A percentile compares a stretch with the other conserved stretches of the same genome.
phyloP scores from a whole-genome alignment of 1,140 invertebrate genomes.

The Sitobion miscanthi region DNA sequence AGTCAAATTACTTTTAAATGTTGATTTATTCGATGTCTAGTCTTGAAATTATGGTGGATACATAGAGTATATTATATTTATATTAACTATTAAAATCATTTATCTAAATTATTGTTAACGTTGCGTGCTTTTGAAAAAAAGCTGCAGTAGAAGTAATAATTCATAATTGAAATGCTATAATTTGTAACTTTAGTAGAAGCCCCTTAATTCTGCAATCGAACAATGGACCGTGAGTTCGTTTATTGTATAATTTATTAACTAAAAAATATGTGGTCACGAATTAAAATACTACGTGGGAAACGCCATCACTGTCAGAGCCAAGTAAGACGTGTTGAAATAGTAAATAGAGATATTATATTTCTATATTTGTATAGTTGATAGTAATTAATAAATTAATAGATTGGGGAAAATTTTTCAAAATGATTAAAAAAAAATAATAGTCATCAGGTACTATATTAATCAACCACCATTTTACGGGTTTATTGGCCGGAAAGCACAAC shows the following conservation, averaged over 20 bases:
- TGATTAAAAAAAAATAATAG: not conserved
- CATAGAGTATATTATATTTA: not conserved
- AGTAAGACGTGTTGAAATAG: not conserved
- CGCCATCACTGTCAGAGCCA: not conserved
- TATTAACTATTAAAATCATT: not conserved
- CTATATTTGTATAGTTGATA: too few relatives aligned
- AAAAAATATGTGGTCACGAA: not conserved
- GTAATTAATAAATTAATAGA: not conserved
- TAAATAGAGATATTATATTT: not conserved
- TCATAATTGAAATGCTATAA: not conserved
- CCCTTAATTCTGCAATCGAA: not conserved
- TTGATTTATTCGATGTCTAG: not conserved
- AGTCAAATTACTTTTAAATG: not conserved
- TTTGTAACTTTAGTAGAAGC: not conserved
- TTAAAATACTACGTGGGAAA: not conserved
- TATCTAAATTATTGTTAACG: not conserved
- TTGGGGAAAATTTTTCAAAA: not conserved
- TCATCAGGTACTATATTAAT: not conserved
- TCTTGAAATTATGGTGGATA: not conserved
- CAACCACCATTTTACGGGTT: not conserved
- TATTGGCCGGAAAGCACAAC: not conserved
- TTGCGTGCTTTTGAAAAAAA: not conserved
- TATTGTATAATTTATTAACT: not conserved
- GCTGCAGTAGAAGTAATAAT: not conserved
- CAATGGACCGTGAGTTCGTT: not conserved